These are phyloP conservation scores for Eurytoma adleriae DNA, from an alignment of 2,888 invertebrate genomes.

Conservation along the genomic window DNA sequence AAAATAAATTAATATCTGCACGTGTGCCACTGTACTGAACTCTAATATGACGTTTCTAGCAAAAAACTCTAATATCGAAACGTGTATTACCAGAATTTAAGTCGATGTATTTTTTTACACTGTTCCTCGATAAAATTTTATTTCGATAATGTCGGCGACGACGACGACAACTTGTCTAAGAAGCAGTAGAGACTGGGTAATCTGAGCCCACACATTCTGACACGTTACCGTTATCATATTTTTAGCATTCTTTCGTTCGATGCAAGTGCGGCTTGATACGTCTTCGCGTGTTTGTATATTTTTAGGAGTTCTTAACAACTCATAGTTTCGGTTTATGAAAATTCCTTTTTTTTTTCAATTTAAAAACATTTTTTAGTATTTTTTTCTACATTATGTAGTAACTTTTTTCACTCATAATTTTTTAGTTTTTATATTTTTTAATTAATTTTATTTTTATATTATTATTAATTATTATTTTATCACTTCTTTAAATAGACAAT, in stretches of 20 bases:
- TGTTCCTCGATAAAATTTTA: not conserved
- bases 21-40: too few relatives aligned
- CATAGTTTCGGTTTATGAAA: not conserved
- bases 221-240: conserved; percentile 22
- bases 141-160: not conserved
- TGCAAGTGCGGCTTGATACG: conserved; percentile 32
- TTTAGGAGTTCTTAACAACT: not conserved
- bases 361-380: not conserved
- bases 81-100: not conserved
- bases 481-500: not conserved
- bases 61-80: not conserved
- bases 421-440: not conserved
- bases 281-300: conserved; percentile 14
- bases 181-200: conserved; percentile 19
- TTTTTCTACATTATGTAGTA: not conserved
- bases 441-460: not conserved
- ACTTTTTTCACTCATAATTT: not conserved
- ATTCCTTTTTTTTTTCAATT: too few relatives aligned
- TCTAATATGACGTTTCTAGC: not conserved
- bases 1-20: too few relatives aligned
- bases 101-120: not conserved
- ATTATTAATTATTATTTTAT: not conserved
- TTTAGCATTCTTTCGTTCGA: conserved; percentile 22
- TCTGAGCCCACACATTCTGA: conserved; percentile 28
- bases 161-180: not conserved